phyloP scores from a whole-genome alignment of 1,140 invertebrate species.

The Mercenaria mercenaria region DNA sequence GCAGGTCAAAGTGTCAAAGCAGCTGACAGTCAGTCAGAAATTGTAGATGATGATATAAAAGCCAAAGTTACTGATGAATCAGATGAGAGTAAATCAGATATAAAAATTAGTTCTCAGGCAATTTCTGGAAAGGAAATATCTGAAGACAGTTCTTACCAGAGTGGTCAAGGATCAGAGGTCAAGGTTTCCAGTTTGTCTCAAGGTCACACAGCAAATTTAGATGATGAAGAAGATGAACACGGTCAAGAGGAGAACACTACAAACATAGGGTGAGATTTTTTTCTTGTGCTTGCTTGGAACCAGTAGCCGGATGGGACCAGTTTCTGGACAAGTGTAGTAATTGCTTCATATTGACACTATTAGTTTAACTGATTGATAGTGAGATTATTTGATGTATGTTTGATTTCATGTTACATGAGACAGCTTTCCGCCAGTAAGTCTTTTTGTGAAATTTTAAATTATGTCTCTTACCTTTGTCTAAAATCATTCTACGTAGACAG shows the following conservation, averaged over 20 bases:
- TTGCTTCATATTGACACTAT: too few relatives aligned
- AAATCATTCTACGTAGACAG: too few relatives aligned
- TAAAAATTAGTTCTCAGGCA: not conserved
- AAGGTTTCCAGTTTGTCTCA: not conserved
- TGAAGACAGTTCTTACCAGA: not conserved
- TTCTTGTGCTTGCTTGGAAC: too few relatives aligned
- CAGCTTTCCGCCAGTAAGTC: too few relatives aligned
- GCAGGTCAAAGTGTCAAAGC: not conserved
- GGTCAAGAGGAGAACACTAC: not conserved
- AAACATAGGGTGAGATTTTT: not conserved
- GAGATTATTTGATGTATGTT: too few relatives aligned
- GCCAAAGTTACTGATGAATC: not conserved
- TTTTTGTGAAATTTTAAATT: too few relatives aligned
- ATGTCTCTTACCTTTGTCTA: too few relatives aligned
- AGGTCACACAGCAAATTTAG: not conserved
- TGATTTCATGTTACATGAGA: too few relatives aligned
- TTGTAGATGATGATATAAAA: not conserved
- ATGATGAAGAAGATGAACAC: conserved; percentile 13
- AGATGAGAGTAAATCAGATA: not conserved
- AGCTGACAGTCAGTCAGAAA: not conserved
- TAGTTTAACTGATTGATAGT: too few relatives aligned
- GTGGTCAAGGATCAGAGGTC: not conserved
- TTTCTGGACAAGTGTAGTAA: too few relatives aligned
- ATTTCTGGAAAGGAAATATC: not conserved
- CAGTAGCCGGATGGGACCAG: too few relatives aligned